Conservation (phyloP, 2,113 vertebrate genomes). For the Conger conger region DNA sequence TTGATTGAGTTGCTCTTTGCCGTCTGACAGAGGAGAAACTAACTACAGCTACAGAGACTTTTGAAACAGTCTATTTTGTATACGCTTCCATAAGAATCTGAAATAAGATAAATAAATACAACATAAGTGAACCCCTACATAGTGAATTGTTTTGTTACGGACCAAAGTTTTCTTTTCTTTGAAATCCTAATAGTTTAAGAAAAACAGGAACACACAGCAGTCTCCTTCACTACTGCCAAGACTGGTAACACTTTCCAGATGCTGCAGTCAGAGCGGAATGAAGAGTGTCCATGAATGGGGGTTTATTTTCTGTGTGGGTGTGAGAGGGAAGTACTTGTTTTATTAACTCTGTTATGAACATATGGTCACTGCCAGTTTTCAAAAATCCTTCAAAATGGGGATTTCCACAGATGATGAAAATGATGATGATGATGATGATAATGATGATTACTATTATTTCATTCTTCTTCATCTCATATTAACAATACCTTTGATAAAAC, state of each 20-base stretch:
- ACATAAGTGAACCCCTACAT: background rate
- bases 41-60: background rate
- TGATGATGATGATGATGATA: too few relatives aligned
- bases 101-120: background rate
- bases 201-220: background rate
- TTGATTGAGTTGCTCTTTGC: background rate
- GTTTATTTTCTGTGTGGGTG: background rate
- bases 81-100: background rate
- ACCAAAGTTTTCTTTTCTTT: background rate
- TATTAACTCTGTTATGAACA: background rate
- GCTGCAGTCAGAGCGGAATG: background rate
- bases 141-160: background rate
- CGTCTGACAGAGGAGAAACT: background rate
- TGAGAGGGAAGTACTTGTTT: too few relatives aligned
- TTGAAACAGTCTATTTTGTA: background rate
- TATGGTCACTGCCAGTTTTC: background rate
- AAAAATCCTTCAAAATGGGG: background rate
- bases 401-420: background rate
- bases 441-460: background rate
- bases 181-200: background rate
- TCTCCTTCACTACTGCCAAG: background rate
- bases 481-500: background rate
- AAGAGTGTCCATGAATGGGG: background rate
- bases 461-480: background rate
- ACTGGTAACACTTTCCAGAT: background rate